Evolutionary conservation across 2,113 vertebrate species (phyloP).

Genomic region (Cyanoliseus patagonus): DNA sequence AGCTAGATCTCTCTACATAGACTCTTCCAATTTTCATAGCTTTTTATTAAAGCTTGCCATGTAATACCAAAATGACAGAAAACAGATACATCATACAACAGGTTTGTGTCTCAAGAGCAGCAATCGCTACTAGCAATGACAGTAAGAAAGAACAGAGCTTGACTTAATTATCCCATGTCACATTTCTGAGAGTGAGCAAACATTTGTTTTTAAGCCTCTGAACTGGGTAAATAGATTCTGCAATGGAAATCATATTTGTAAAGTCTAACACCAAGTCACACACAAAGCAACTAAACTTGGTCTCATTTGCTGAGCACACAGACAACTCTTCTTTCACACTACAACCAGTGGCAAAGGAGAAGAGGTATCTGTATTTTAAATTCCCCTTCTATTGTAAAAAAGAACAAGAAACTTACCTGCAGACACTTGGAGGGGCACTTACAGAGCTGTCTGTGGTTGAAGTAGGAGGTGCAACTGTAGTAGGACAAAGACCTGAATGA

Average conservation of each 20-base stretch:
- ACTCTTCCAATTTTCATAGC: neutral
- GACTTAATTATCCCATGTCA: neutral
- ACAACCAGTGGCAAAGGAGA: neutral
- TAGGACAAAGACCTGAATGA: constrained; percentile 86
- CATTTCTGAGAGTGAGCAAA: neutral
- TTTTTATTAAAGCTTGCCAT: neutral
- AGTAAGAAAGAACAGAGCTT: neutral
- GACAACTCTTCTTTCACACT: neutral
- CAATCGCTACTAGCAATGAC: neutral
- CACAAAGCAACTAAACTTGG: neutral
- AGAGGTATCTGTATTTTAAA: neutral
- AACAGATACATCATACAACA: neutral
- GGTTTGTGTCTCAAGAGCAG: neutral
- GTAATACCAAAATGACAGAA: neutral
- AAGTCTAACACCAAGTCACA: neutral
- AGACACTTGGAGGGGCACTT: constrained; percentile 92
- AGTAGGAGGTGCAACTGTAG: constrained; percentile 81
- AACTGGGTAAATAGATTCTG: neutral
- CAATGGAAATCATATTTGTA: neutral
- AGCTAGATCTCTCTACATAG: neutral
- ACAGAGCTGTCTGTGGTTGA: constrained; percentile 81
- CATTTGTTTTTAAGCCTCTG: neutral
- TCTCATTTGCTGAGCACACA: neutral
- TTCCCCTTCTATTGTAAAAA: neutral
- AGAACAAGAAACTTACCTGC: constrained; percentile 82